Evolutionary conservation across 1,140 invertebrate species (phyloP).

Genomic region (Drosophila ambigua): DNA sequence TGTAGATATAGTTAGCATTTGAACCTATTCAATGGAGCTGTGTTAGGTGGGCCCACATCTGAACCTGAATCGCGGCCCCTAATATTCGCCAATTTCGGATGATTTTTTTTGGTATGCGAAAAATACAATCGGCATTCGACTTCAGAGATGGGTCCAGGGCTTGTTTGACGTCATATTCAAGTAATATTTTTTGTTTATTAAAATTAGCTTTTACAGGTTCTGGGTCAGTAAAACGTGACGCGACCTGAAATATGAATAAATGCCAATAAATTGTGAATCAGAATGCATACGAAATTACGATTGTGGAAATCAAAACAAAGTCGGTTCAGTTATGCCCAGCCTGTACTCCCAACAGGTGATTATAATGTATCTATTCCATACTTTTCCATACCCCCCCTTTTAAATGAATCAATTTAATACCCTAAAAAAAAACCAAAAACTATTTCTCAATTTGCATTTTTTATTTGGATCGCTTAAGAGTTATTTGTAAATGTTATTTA

Average conservation of each 20-base stretch:
- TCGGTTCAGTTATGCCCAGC: too few species aligned
- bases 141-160: constrained; percentile 28
- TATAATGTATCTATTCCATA: too few species aligned
- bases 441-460: constrained; percentile 25
- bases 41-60: constrained; percentile 29
- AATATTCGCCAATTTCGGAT: constrained; percentile 38
- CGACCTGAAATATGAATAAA: too few species aligned
- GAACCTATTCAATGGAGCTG: constrained; percentile 42
- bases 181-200: constrained; percentile 10
- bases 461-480: constrained; percentile 34
- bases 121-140: constrained; percentile 10
- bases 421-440: constrained; percentile 7
- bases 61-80: constrained; percentile 27
- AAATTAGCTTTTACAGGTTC: constrained; percentile 16
- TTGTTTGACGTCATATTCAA: neutral
- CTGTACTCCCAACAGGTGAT: too few species aligned
- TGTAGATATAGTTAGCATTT: constrained; percentile 13
- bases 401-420: too few species aligned
- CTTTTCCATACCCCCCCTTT: too few species aligned
- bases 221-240: too few species aligned
- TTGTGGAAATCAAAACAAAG: too few species aligned
- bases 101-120: constrained; percentile 21
- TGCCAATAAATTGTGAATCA: too few species aligned
- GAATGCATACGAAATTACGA: too few species aligned
- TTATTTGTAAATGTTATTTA: constrained; percentile 29